Base-by-base conservation (phyloP, 1,140 invertebrate genomes). In the Harlomillsia oculata region DNA sequence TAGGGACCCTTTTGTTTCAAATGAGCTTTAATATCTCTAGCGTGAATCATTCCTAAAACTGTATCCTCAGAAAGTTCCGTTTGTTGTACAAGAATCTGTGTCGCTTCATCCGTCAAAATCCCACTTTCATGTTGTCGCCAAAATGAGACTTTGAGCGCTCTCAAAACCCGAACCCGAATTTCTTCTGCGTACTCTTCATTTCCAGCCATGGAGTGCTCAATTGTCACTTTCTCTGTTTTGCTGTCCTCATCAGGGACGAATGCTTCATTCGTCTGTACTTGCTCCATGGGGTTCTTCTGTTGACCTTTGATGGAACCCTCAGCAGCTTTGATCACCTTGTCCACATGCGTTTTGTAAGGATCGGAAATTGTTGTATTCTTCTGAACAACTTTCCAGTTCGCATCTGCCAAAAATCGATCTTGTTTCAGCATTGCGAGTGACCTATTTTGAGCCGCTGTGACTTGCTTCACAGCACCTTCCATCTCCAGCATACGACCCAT, bases 321-420 rank as follows among this genome's bases (percentile, higher is more conserved):
- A n/a, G n/a, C n/a, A n/a, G n/a, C n/a, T n/a, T n/a, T n/a, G n/a
- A n/a, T n/a, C n/a, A n/a, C n/a, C n/a, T n/a, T n/a, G n/a, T n/a
- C n/a, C n/a, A n/a, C n/a, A n/a, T n/a, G n/a, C 18, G 20, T n/a
- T n/a, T n/a, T n/a, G 40, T 65, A 68, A 9, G 63, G 64, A 48
- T 68, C 59, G 16, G 30, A 25, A 4, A 75, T 66, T 14, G 64
- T 60, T 32, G 69, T 71, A 6, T 65, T 54, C 25, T 67, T 68
- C 20, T 71, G 67, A 0, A 76, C 72, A 32, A 69, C 60, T 16
- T 67, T 65, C 73, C 74, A 75, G 54, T 76, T 70, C 34, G 72
- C 70, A 57, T 75, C 73, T 8, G 70, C 69, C 34, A 75, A 56
- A 66, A 75, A 74, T 60, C 71, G 68, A 60, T 75, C 72, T 49